Evolutionary conservation across 92 coral and sea anemone species (phyloP), one percentile per base, ranked within the genome.

Genomic region (Phenganax stokvisi): DNA sequence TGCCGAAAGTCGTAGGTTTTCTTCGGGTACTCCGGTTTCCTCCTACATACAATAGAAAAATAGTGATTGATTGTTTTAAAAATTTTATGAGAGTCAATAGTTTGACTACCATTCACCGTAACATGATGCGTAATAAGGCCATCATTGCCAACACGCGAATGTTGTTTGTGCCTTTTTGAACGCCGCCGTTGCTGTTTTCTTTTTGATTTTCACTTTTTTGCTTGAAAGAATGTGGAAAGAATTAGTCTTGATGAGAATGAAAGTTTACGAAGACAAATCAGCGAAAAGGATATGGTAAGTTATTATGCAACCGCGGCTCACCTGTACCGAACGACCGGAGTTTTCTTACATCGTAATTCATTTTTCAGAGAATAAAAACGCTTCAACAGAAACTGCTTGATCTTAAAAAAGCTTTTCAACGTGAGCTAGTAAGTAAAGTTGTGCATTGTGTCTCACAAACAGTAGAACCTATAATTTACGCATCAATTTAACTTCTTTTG

Each of bases 371-470:
- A 92, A 92, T 96, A 79, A 92, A 90, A 85, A 77, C 89, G 70
- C 89, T 96, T 58, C 99, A 96, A 65, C 87, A 91, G 58, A 96
- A 96, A 87, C 84, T 87, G 25, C 72, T 92, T 61, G 99, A 96
- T 63, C 85, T 96, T 71, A 96, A 96, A 87, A 96, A 96, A 84
- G 99, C 99, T 29, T 96, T 96, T 79, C 99, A 96, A 63, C 92
- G 99, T 52, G 99, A 96, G 80, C 71, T 96, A 88, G 99, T 96
- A 84, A 80, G 97, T 85, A 29, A 31, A 25, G 12, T 12, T 37
- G 47, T 37, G 5, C 47, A 37, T 2, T 37, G 47, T 37, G 47
- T 63, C 28, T 51, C 72, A 28, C 12, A n/a, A 25, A 61, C 51
- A 13, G 27, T 59, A 59, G 65, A 59, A 37, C 47, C 47, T 37